Base-by-base conservation (phyloP, 2,113 vertebrate genomes). In the Serilophus lunatus region DNA sequence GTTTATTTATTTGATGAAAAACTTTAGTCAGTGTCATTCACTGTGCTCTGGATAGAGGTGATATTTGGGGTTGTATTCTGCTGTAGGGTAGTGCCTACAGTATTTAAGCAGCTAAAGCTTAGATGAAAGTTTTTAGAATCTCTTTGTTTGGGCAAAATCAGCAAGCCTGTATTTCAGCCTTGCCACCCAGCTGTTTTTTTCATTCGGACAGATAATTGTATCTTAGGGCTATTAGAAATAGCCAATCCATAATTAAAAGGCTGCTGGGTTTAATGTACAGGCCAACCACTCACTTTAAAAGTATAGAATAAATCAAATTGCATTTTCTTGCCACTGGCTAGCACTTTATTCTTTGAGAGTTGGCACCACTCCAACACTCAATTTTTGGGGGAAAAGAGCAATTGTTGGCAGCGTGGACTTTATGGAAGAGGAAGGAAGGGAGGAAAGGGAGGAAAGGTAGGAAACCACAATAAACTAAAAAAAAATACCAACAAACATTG, bases 161-260 rank as follows among this genome's bases (percentile, higher is more conserved):
- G 44, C 51, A 65, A 66, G 40, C 28, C 47, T 60, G 18, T 83
- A 45, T 81, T 86, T n/a, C 54, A 86, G 69, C 49, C 63, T 95
- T 71, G 49, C 86, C 86, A 92, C 65, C 72, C 86, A 76, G 72
- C 56, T 76, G 65, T 53, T 92, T 93, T n/a, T 96, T 92, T 92
- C 90, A 95, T 93, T 90, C 0, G 0, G 82, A 84, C 69, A 90
- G 82, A 77, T 90, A 91, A 92, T 92, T 92, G 76, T 96, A 38
- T 90, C 90, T 96, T 51, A 86, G 92, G 95, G 92, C 88, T 91
- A 90, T 57, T 57, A 83, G 88, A 88, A 94, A 79, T 75, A 92
- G 75, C 90, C 92, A 88, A 95, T 93, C 80, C 72, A 92, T 92
- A 94, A 95, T 96, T 92, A 96, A 96, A 97, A 94, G 78, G 65